Conservation (phyloP, 2,797 vertebrate genomes). For the Synaphobranchus kaupii region DNA sequence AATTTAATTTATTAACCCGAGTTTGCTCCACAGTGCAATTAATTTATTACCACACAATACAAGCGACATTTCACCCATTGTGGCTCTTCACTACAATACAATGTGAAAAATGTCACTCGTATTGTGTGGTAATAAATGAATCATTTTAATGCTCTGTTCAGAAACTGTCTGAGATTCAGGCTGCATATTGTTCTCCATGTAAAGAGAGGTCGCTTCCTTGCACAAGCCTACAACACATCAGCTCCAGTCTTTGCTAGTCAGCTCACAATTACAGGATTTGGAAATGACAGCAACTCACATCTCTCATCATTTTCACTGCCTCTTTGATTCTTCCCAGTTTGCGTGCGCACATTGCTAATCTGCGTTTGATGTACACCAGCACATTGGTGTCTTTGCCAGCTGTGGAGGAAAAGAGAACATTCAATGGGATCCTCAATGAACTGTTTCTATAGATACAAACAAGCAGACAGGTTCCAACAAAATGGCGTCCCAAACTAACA, state of each 20-base stretch:
- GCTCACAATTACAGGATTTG: background rate
- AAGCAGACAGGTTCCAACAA: background rate
- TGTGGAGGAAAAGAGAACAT: conserved; percentile 55
- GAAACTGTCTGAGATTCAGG: too few relatives aligned
- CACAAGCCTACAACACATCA: background rate
- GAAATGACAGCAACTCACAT: conserved; percentile 78
- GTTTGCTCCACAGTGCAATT: too few relatives aligned
- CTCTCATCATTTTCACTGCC: conserved; percentile 99
- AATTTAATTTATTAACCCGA: too few relatives aligned
- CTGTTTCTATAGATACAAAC: background rate
- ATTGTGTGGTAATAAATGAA: too few relatives aligned
- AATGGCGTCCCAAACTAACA: background rate
- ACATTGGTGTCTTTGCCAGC: conserved; percentile 97
- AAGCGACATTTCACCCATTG: too few relatives aligned
- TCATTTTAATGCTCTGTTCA: too few relatives aligned
- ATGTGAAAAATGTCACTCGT: too few relatives aligned
- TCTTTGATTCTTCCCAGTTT: conserved; percentile 95
- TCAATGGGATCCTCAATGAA: background rate
- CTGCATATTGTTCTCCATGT: too few relatives aligned
- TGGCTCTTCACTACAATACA: too few relatives aligned
- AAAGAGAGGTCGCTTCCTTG: background rate
- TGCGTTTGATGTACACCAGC: conserved; percentile 94
- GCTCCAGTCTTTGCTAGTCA: background rate
- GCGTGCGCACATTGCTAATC: conserved; percentile 96
- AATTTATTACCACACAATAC: too few relatives aligned